Percentiles rank a stretch among this genome's conserved stretches.
Evolutionary conservation across 2,113 vertebrate species (phyloP).

Genomic region (Oxyruncus cristatus): DNA sequence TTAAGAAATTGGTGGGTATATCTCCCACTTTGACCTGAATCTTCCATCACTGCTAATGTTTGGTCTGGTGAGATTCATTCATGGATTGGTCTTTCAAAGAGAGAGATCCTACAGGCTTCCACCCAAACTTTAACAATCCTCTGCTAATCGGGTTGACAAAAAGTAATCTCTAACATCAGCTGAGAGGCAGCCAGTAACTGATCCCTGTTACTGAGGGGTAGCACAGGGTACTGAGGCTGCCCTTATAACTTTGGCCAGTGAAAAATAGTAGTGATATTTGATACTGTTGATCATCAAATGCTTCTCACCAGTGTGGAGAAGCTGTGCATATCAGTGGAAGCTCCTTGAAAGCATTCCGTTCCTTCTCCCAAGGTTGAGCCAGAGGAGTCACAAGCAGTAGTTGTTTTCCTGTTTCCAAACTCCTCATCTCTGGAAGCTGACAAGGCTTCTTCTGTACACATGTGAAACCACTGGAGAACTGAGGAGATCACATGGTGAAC

Average conservation of each 20-base stretch:
- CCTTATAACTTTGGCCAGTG: background rate
- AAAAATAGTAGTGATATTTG: background rate
- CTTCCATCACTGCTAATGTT: background rate
- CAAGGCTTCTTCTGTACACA: background rate
- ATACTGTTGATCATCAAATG: background rate
- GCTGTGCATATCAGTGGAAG: background rate
- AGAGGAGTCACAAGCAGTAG: background rate
- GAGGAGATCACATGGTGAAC: background rate
- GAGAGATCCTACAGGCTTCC: background rate
- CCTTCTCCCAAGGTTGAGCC: background rate
- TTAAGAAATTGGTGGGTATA: background rate
- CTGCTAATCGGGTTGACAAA: background rate
- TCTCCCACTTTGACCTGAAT: background rate
- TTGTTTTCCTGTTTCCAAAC: background rate
- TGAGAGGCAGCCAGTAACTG: background rate
- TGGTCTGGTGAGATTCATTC: background rate
- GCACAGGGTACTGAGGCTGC: background rate
- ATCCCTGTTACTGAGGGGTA: background rate
- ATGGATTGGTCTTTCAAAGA: background rate
- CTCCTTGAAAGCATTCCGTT: background rate
- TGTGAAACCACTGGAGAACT: background rate
- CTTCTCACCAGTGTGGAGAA: background rate
- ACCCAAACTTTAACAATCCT: background rate
- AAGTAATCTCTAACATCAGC: slow-evolving; percentile 17
- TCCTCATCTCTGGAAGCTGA: background rate